Evolutionary conservation across 2,797 vertebrate species (phyloP).

Genomic region (Rousettus madagascariensis): DNA sequence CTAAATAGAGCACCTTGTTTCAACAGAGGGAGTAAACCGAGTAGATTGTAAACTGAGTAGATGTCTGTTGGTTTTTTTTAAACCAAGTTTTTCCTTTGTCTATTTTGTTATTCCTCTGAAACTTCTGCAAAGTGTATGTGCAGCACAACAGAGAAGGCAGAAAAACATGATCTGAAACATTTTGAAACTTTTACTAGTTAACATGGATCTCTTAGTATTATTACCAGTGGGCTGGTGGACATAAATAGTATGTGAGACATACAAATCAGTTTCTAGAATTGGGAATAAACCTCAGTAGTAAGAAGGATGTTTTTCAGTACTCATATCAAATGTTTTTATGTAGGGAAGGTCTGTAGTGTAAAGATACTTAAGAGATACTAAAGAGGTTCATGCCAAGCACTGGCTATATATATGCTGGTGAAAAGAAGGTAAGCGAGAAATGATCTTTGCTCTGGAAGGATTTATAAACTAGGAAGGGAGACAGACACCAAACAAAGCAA

Average conservation of each 20-base stretch:
- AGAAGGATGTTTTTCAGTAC: neutral
- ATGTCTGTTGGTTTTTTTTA: neutral
- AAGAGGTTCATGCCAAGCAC: neutral
- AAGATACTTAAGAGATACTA: neutral
- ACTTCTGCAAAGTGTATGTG: neutral
- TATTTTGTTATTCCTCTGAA: constrained; percentile 7
- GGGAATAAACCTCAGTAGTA: neutral
- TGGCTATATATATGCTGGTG: neutral
- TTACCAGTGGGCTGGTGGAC: neutral
- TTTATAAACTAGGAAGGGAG: constrained; percentile 2
- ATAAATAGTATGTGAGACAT: neutral
- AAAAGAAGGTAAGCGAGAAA: constrained; percentile 15
- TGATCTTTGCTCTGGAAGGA: constrained; percentile 22
- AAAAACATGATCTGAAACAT: constrained; percentile 23
- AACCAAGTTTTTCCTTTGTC: constrained; percentile 41
- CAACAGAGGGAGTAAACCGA: neutral
- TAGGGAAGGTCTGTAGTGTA: neutral
- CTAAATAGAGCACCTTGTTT: constrained; percentile 26
- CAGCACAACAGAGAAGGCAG: neutral
- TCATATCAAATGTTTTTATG: constrained; percentile 1
- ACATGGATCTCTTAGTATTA: neutral
- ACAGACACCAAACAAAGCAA: constrained; percentile 25
- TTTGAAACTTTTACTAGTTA: constrained; percentile 16
- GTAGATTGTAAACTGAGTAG: constrained; percentile 17
- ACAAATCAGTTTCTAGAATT: constrained; percentile 15